Conservation (phyloP, 2,113 vertebrate species). For the Ammospiza caudacuta region DNA sequence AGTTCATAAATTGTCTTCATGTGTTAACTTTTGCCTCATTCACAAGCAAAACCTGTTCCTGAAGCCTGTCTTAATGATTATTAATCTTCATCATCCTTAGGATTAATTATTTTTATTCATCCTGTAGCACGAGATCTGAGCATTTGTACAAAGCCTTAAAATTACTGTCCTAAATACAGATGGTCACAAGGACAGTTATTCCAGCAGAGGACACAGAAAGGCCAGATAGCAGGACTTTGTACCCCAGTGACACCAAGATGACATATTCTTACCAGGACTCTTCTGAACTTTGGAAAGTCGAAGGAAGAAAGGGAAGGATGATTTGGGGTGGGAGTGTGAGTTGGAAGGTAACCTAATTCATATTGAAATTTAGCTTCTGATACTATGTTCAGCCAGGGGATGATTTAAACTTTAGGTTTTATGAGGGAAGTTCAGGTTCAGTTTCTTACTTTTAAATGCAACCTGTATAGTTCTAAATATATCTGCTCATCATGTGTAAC, state of each 20-base stretch:
- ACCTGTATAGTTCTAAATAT: neutral
- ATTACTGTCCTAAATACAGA: neutral
- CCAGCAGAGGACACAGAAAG: neutral
- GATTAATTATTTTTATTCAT: neutral
- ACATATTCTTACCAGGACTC: neutral
- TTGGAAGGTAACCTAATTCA: neutral
- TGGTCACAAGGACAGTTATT: neutral
- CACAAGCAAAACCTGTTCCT: neutral
- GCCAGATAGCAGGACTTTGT: neutral
- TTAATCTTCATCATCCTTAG: neutral
- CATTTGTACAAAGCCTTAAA: neutral
- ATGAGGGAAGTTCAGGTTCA: neutral
- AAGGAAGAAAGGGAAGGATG: neutral
- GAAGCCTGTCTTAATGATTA: neutral
- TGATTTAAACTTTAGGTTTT: neutral
- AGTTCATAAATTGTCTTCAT: neutral
- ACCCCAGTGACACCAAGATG: neutral
- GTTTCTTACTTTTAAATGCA: neutral
- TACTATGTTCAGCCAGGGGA: neutral
- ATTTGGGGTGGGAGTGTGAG: fast-evolving
- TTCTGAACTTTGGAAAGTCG: neutral
- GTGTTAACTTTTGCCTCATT: neutral
- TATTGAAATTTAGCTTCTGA: neutral
- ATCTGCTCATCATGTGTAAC: neutral
- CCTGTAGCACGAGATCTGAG: neutral